Evolutionary conservation across 2,113 vertebrate genomes (phyloP).

Genomic region (Anolis sagrei): DNA sequence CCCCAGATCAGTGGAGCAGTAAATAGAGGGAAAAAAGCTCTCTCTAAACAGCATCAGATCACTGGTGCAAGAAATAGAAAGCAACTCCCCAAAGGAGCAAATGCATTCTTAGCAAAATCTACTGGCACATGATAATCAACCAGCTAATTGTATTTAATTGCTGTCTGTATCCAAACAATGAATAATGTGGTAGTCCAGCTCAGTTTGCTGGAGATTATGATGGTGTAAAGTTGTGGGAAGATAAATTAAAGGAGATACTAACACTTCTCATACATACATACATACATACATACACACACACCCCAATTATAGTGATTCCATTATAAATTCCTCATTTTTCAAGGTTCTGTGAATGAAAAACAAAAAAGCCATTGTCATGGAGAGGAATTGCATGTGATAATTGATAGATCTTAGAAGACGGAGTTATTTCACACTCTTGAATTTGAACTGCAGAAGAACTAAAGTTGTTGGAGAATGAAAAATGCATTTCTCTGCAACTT

Average conservation of each 20-base stretch:
- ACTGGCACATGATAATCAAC: constrained; percentile 72
- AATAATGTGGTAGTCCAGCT: constrained; percentile 71
- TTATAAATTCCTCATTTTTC: not conserved
- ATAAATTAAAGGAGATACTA: constrained; percentile 59
- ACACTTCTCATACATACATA: not conserved
- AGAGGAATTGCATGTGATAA: not conserved
- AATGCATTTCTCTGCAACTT: too few species aligned
- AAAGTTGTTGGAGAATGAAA: not conserved
- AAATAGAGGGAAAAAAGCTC: constrained; percentile 75
- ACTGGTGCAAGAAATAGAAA: constrained; percentile 79
- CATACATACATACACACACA: not conserved
- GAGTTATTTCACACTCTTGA: not conserved
- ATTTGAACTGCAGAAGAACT: not conserved
- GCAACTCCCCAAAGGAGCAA: constrained; percentile 76
- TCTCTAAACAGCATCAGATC: constrained; percentile 74
- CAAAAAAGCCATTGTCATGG: not conserved
- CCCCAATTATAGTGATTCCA: constrained; percentile 8
- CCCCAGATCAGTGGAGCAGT: constrained; percentile 79
- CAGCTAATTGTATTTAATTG: constrained; percentile 83
- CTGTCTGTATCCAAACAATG: constrained; percentile 79
- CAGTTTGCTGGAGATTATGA: constrained; percentile 68
- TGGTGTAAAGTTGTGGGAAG: constrained; percentile 58
- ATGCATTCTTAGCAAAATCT: constrained; percentile 75
- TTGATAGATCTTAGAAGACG: not conserved
- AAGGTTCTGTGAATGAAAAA: not conserved